These are phyloP conservation scores for Anoplophora glabripennis DNA, from an alignment of 1,140 invertebrate genomes.

Conservation along the genomic window DNA sequence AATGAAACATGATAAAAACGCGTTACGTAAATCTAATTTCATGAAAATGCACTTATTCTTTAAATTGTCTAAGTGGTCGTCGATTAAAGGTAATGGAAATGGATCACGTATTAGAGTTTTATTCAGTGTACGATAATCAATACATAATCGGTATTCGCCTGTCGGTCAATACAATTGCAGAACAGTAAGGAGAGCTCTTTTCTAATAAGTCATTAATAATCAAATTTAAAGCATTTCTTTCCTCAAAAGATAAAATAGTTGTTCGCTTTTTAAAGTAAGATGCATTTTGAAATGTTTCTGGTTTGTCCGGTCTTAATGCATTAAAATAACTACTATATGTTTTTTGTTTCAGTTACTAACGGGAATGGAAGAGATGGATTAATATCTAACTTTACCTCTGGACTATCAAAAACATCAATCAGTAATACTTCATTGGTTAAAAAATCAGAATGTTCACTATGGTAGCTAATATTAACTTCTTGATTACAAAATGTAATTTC, in stretches of 20 bases:
- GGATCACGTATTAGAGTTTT: constrained; percentile 33
- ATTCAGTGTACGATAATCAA: constrained; percentile 41
- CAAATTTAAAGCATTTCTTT: constrained; percentile 35
- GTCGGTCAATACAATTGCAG: constrained; percentile 11
- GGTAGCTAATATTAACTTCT: no score
- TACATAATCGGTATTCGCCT: constrained; percentile 34
- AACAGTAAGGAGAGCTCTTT: constrained; percentile 7
- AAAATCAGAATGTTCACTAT: no score
- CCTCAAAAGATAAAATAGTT: constrained; percentile 34
- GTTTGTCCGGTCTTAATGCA: background rate
- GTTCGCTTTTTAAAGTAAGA: constrained; percentile 20
- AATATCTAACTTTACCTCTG: background rate
- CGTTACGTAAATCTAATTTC: constrained; percentile 31
- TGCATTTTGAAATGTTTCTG: constrained; percentile 19
- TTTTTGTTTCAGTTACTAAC: background rate
- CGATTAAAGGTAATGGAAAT: constrained; percentile 40
- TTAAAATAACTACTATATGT: constrained; percentile 3
- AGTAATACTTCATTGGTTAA: background rate
- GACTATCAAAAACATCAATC: background rate
- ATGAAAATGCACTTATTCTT: constrained; percentile 33
- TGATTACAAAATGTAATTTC: no score
- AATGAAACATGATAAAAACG: constrained; percentile 39
- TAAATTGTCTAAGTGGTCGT: constrained; percentile 43
- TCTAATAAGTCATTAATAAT: constrained; percentile 42
- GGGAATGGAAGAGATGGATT: background rate